Evolutionary conservation across 2,888 invertebrate species (phyloP).

Genomic region (Acanthoscelides obtectus): DNA sequence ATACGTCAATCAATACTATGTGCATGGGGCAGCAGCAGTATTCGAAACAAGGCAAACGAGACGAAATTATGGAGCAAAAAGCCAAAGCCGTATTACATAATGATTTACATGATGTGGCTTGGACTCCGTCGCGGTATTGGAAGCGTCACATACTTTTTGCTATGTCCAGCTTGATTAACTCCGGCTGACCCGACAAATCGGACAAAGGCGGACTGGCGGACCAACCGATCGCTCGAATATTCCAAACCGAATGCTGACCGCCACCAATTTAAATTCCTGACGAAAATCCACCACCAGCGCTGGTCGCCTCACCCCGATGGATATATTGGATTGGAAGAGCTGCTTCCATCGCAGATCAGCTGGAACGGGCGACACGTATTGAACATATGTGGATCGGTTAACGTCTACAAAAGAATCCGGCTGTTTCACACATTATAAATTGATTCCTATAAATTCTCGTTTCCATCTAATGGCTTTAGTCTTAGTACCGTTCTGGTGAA

Average conservation of each 20-base stretch:
- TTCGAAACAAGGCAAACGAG: not conserved
- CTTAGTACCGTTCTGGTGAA: too few relatives aligned
- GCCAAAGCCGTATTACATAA: slow-evolving; percentile 20
- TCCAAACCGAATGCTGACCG: slow-evolving; percentile 36
- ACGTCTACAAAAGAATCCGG: not conserved
- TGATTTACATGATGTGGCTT: slow-evolving; percentile 32
- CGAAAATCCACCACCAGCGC: not conserved
- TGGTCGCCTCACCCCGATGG: slow-evolving; percentile 26
- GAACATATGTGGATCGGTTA: not conserved
- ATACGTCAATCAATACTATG: too few relatives aligned
- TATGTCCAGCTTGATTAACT: slow-evolving; percentile 37
- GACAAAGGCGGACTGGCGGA: slow-evolving; percentile 29
- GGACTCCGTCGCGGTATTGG: not conserved
- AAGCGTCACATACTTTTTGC: slow-evolving; percentile 24
- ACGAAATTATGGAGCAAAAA: not conserved
- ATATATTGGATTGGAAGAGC: slow-evolving; percentile 38
- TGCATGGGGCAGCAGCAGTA: not conserved
- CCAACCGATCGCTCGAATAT: slow-evolving; percentile 23
- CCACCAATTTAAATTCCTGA: slow-evolving; percentile 40
- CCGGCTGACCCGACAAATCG: slow-evolving; percentile 39
- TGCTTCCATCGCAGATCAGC: not conserved
- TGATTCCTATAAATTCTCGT: too few relatives aligned
- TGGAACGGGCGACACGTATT: not conserved
- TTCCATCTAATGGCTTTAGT: too few relatives aligned
- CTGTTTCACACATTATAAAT: not conserved